phyloP scores from a whole-genome alignment of 2,113 vertebrate species.

The Thalassarche chlororhynchos region DNA sequence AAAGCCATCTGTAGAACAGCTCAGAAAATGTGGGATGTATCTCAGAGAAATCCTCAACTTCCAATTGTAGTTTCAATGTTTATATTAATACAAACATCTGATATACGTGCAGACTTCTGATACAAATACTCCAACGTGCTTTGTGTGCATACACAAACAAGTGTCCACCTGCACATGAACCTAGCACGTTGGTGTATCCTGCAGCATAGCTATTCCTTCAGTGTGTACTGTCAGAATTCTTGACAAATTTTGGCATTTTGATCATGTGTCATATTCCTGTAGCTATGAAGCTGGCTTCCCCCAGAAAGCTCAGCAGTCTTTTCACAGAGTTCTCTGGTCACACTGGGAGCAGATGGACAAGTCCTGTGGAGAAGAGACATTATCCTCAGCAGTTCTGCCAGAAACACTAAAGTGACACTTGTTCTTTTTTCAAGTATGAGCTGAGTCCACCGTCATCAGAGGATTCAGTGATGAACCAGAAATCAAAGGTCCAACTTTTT shows the following conservation, averaged over 20 bases:
- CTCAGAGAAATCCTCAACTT: not conserved
- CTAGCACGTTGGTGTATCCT: not conserved
- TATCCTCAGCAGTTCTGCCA: not conserved
- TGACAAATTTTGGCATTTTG: not conserved
- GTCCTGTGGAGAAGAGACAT: not conserved
- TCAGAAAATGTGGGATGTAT: not conserved
- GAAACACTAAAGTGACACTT: not conserved
- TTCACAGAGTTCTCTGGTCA: not conserved
- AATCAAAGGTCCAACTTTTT: not conserved
- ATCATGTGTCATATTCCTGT: not conserved
- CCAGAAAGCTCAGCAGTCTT: not conserved
- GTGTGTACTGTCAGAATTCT: not conserved
- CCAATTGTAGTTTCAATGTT: not conserved
- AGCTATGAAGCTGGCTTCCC: not conserved
- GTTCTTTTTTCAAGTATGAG: not conserved
- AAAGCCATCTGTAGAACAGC: not conserved
- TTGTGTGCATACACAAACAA: not conserved
- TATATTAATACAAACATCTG: not conserved
- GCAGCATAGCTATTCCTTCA: not conserved
- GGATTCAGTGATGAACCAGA: not conserved
- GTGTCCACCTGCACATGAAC: not conserved
- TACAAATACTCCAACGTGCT: accelerated
- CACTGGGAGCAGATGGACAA: not conserved
- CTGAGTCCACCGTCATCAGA: not conserved
- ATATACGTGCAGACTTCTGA: not conserved